Evolutionary conservation across 2,113 vertebrate genomes (phyloP), one percentile per base, ranked within the genome.

Genomic region (Xenopus borealis): DNA sequence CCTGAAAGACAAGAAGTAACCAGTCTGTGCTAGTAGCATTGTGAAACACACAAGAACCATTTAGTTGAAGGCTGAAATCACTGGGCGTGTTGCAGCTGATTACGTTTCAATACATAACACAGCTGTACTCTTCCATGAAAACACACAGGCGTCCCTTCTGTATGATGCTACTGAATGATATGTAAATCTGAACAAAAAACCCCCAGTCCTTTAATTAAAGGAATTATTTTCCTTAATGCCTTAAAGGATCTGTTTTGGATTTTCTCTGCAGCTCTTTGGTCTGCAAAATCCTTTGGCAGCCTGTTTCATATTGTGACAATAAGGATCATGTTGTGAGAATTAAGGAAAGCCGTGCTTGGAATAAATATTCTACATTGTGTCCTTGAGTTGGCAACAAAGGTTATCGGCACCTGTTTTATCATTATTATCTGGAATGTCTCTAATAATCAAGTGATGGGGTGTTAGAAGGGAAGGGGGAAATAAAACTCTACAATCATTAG

Each of bases 361-460:
- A 77, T 77, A 18, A 70, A 70, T 77, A 77, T 70, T 75, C 62
- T n/a, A 69, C 47, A n/a, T 52, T 16, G 50, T 77, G 74, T 20
- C 74, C 74, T 77, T 77, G 66, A 70, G 59, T 10, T 70, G 67
- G 64, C 74, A 77, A 61, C 17, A 50, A 63, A 77, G 74, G 66
- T 69, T 68, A 75, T 68, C 65, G 61, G 13, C 72, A 20, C 12
- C 55, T 27, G 47, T 57, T 77, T 33, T 70, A 77, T 69, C 30
- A 70, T 77, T 55, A 62, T 44, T 53, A 77, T 62, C 47, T 17
- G 55, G 50, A 64, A 40, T 23, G 19, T 57, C 59, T 19, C 11
- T 68, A 50, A 50, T 50, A 10, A 50, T 13, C 11, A 50, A 50
- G 9, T 12, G 47, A 12, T 9, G 11, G 47, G 11, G 13, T 3